Evolutionary conservation across 2,888 invertebrate species (phyloP).

Genomic region (Atrina japonica): DNA sequence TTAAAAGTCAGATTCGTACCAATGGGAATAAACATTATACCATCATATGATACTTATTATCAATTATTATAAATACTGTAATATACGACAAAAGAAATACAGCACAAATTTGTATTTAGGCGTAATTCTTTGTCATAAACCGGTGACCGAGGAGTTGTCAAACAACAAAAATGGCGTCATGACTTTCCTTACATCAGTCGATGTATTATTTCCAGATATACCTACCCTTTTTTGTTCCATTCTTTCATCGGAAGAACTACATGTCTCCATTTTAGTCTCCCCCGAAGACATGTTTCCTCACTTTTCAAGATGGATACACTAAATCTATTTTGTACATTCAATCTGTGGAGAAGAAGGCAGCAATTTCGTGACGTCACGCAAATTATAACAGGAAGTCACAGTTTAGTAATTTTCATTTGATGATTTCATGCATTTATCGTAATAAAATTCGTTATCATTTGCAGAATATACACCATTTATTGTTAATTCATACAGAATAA

Average conservation of each 20-base stretch:
- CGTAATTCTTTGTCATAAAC: too few species aligned
- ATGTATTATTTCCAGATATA: slow-evolving; percentile 8
- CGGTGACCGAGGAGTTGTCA: slow-evolving; percentile 34
- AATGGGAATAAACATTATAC: too few species aligned
- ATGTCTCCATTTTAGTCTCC: slow-evolving; percentile 78
- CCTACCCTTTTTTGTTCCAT: slow-evolving; percentile 73
- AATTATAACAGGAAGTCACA: slow-evolving; percentile 31
- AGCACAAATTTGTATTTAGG: too few species aligned
- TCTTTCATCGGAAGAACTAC: slow-evolving; percentile 72
- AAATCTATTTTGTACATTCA: slow-evolving; percentile 15
- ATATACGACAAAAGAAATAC: too few species aligned
- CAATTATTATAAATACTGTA: too few species aligned
- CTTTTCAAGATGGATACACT: slow-evolving; percentile 4
- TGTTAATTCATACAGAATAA: too few species aligned
- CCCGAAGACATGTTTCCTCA: slow-evolving; percentile 66
- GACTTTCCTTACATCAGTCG: neutral
- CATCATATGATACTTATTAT: too few species aligned
- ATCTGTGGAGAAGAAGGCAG: slow-evolving; percentile 38
- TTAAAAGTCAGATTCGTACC: too few species aligned
- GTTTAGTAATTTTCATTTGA: neutral
- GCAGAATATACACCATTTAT: too few species aligned
- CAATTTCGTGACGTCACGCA: slow-evolving; percentile 57
- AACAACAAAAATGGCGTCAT: slow-evolving; percentile 52
- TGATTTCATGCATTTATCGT: too few species aligned
- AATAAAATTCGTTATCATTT: too few species aligned